A percentile compares a stretch with the other conserved stretches of the same genome.
Evolutionary conservation across 2,888 invertebrate species (phyloP).

Genomic region (Steromphala cineraria): DNA sequence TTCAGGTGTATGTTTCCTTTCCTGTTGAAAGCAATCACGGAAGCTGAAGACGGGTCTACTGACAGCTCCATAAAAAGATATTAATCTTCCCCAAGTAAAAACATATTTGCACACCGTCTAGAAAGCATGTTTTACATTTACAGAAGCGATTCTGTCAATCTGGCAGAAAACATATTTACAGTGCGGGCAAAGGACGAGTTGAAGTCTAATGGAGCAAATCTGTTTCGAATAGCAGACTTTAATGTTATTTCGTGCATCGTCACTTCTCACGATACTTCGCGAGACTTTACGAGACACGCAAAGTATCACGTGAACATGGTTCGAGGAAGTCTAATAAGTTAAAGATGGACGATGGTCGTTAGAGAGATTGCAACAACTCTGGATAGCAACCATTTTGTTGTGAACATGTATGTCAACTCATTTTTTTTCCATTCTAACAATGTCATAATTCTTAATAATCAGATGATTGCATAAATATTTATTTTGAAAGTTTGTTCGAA

Average conservation of each 20-base stretch:
- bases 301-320: background rate
- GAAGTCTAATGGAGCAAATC: background rate
- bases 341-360: too few relatives aligned
- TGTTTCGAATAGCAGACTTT: background rate
- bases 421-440: too few relatives aligned
- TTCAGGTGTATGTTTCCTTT: background rate
- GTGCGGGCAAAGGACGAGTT: background rate
- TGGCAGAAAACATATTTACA: background rate
- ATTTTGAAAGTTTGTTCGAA: too few relatives aligned
- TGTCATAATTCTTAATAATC: too few relatives aligned
- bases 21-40: background rate
- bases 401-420: too few relatives aligned
- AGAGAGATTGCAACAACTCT: too few relatives aligned
- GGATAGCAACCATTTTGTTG: too few relatives aligned
- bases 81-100: background rate
- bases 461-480: too few relatives aligned
- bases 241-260: background rate
- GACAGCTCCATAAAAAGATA: background rate
- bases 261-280: background rate
- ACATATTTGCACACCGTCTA: background rate
- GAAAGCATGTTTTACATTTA: constrained; percentile 1
- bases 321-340: too few relatives aligned
- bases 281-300: background rate
- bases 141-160: background rate
- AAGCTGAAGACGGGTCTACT: background rate